phyloP scores from a whole-genome alignment of 1,140 invertebrate genomes.

The Drosophila ironensis region DNA sequence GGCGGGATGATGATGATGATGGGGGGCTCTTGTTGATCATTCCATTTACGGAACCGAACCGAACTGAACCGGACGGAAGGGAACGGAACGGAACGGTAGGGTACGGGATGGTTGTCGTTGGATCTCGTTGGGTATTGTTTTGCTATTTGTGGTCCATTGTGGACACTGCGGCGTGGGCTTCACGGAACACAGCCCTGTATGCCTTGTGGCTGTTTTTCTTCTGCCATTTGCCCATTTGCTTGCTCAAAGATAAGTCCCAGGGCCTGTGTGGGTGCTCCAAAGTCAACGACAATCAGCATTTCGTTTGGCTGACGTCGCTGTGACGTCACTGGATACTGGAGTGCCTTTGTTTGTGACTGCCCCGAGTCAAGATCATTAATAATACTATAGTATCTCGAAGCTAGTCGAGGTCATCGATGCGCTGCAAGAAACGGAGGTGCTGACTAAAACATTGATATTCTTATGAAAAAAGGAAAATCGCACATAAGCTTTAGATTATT shows the following conservation, averaged over 20 bases:
- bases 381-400: slow-evolving; percentile 40
- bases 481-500: background rate
- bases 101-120: background rate
- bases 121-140: slow-evolving; percentile 13
- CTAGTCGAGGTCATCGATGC: background rate
- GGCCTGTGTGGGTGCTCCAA: slow-evolving; percentile 19
- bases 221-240: background rate
- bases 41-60: slow-evolving; percentile 27
- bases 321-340: slow-evolving; percentile 55
- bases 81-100: no score
- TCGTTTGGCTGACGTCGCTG: slow-evolving; percentile 6
- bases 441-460: no score
- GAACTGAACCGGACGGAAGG: no score
- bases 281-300: slow-evolving; percentile 38
- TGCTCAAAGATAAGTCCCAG: slow-evolving; percentile 33
- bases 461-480: no score
- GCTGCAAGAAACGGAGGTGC: background rate
- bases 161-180: slow-evolving; percentile 49
- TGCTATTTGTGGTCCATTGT: slow-evolving; percentile 16
- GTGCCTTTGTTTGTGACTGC: slow-evolving; percentile 41
- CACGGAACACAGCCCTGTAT: no score
- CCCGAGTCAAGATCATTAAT: slow-evolving; percentile 54
- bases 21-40: slow-evolving; percentile 28
- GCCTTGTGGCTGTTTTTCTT: background rate
- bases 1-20: background rate